Evolutionary conservation across 2,113 vertebrate species (phyloP).

Genomic region (Cervus canadensis): DNA sequence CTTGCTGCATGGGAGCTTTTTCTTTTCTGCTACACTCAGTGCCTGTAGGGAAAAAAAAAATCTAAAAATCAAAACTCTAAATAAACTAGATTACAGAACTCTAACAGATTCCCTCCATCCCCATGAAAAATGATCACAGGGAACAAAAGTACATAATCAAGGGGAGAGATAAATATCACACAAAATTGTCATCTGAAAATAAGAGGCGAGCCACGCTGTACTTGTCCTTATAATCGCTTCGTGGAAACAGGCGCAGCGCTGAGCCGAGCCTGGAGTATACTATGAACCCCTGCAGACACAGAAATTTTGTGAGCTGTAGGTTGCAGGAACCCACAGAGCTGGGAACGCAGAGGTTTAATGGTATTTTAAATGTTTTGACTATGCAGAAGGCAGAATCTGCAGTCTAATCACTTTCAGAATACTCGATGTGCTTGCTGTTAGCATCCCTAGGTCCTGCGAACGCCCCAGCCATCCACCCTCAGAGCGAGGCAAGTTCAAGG

Average conservation of each 20-base stretch:
- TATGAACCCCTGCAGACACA: slow-evolving; percentile 76
- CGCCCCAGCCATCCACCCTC: background rate
- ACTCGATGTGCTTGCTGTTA: background rate
- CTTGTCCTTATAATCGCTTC: slow-evolving; percentile 62
- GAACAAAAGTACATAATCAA: slow-evolving; percentile 72
- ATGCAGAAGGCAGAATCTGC: slow-evolving; percentile 69
- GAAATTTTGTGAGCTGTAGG: slow-evolving; percentile 80
- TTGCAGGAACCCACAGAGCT: slow-evolving; percentile 73
- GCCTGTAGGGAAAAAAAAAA: background rate
- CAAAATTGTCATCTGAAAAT: slow-evolving; percentile 68
- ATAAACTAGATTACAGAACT: slow-evolving; percentile 72
- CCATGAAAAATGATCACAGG: slow-evolving; percentile 71
- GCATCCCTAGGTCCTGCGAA: background rate
- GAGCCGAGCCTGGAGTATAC: slow-evolving; percentile 60
- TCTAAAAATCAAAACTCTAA: slow-evolving; percentile 35
- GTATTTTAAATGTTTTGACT: slow-evolving; percentile 83
- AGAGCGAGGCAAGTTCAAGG: background rate
- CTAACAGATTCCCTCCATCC: background rate
- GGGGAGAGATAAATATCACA: slow-evolving; percentile 76
- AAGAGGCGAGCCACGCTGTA: slow-evolving; percentile 56
- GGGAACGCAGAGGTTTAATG: slow-evolving; percentile 78
- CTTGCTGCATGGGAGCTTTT: background rate
- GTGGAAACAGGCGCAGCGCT: slow-evolving; percentile 58
- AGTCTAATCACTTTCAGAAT: slow-evolving; percentile 72
- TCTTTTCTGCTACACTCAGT: background rate